Conservation (phyloP, 2,797 vertebrate species). For the Thripadectes ignobilis region DNA sequence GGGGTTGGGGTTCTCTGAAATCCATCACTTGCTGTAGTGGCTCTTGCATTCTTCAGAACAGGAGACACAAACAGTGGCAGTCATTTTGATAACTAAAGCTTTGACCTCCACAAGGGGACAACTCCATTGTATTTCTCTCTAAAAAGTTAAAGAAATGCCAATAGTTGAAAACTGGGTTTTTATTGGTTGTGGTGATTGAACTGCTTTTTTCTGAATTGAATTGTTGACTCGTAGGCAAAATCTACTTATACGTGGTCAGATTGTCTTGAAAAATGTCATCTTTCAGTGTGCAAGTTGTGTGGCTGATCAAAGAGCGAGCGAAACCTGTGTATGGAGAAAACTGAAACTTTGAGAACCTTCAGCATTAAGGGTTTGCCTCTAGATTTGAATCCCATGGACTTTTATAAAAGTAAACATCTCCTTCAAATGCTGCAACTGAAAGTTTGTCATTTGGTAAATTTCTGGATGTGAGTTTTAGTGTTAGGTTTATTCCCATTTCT, state of each 20-base stretch:
- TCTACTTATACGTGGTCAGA: neutral
- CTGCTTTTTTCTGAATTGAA: neutral
- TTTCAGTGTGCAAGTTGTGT: neutral
- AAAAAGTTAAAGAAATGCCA: neutral
- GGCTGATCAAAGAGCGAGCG: neutral
- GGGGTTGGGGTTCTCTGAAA: neutral
- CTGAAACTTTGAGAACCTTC: neutral
- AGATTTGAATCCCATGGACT: neutral
- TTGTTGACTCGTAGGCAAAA: neutral
- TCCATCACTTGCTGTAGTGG: neutral
- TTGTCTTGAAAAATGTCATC: neutral
- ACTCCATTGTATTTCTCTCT: neutral
- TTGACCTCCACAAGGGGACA: neutral
- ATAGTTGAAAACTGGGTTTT: neutral
- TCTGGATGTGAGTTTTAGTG: neutral
- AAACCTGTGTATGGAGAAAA: neutral
- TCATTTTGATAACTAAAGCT: neutral
- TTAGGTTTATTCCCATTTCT: neutral
- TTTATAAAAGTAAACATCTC: neutral
- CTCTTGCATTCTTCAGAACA: neutral
- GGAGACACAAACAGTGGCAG: neutral
- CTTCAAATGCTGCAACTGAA: neutral
- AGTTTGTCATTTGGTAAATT: neutral
- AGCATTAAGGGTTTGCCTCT: neutral
- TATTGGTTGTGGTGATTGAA: neutral